Conservation (phyloP, 2,113 vertebrate species). For the Osmerus mordax region DNA sequence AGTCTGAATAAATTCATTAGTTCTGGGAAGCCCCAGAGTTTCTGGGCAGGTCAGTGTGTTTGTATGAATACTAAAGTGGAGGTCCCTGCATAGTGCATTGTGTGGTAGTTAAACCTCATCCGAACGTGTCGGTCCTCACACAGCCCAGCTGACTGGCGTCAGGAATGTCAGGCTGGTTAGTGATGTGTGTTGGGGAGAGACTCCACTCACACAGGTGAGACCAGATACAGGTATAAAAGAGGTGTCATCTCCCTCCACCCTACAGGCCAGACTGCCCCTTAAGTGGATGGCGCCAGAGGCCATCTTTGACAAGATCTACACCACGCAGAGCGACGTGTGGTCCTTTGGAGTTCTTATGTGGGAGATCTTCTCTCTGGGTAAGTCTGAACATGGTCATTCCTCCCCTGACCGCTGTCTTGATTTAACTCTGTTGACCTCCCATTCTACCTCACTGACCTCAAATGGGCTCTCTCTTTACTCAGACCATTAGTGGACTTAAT, state of each 20-base stretch:
- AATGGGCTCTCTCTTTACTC: background rate
- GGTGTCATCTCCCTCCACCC: constrained; percentile 8
- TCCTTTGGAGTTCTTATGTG: constrained; percentile 92
- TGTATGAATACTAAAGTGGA: constrained; percentile 21
- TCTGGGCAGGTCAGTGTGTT: constrained; percentile 19
- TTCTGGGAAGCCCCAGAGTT: constrained; percentile 27
- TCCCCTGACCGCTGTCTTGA: background rate
- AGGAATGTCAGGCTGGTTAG: constrained; percentile 7
- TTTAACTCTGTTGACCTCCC: background rate
- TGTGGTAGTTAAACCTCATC: constrained; percentile 13
- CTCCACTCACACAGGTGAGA: constrained; percentile 1
- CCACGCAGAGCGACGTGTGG: constrained; percentile 93
- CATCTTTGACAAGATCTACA: constrained; percentile 95
- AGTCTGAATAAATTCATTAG: constrained; percentile 17
- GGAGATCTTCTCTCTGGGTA: constrained; percentile 96
- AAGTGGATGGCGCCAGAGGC: constrained; percentile 97
- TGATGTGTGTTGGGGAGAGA: background rate
- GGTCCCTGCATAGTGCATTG: constrained; percentile 4
- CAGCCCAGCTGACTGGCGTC: background rate
- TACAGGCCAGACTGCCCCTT: constrained; percentile 86
- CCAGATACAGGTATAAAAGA: constrained; percentile 6
- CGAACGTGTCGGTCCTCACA: background rate
- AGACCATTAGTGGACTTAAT: background rate
- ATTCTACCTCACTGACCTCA: background rate
- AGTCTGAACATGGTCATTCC: constrained; percentile 38